phyloP scores from a whole-genome alignment of 1,140 invertebrate genomes.

The Cecropterus lyciades region DNA sequence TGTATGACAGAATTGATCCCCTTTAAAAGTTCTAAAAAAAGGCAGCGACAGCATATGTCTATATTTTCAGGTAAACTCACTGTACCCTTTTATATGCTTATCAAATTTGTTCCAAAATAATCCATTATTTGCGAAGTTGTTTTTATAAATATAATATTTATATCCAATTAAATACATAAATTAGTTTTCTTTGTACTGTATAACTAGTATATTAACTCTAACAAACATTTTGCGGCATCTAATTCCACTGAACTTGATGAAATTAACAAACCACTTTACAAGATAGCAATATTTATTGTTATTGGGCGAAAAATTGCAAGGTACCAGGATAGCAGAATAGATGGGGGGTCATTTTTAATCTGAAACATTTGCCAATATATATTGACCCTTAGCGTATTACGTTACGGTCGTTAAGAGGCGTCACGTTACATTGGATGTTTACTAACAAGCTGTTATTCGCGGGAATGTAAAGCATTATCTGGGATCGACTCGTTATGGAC shows the following conservation, averaged over 20 bases:
- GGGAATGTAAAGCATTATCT: conserved; percentile 54
- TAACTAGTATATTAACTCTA: no score
- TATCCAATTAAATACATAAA: no score
- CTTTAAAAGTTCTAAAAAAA: no score
- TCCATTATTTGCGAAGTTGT: no score
- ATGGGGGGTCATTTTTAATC: neutral
- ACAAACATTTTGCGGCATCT: no score
- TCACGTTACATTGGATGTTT: conserved; percentile 1
- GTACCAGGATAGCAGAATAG: conserved; percentile 27
- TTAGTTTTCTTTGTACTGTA: no score
- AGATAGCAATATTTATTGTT: conserved; percentile 23
- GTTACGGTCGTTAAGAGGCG: conserved; percentile 28
- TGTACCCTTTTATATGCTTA: no score
- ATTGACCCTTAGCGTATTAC: conserved; percentile 2
- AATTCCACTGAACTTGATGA: neutral
- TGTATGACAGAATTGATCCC: no score
- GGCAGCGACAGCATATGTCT: no score
- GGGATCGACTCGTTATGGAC: conserved; percentile 61
- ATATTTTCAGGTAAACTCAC: no score
- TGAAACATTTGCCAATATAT: neutral
- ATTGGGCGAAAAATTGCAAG: conserved; percentile 28
- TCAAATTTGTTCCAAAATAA: no score
- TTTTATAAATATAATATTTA: no score
- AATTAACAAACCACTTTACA: conserved; percentile 21
- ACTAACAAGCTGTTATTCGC: conserved; percentile 52